Conservation (phyloP, 1,140 invertebrate species). For the Drosophila erecta region DNA sequence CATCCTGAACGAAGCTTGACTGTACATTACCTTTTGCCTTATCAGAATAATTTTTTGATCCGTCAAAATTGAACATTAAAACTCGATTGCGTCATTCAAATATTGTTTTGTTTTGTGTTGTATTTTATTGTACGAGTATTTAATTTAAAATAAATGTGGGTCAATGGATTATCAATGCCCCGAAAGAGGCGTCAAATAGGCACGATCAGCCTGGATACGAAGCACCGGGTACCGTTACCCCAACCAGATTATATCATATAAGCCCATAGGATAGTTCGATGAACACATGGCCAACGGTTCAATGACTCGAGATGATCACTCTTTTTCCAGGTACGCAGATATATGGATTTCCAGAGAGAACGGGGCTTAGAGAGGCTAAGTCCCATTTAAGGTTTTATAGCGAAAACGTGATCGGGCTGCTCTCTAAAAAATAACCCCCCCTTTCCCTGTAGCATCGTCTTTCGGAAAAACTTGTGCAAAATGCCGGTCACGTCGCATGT, state of each 20-base stretch:
- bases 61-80: constrained; percentile 25
- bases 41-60: constrained; percentile 23
- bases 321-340: constrained; percentile 28
- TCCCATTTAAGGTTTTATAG: constrained; percentile 49
- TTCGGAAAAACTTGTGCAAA: constrained; percentile 27
- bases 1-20: neutral
- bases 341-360: neutral
- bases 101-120: constrained; percentile 27
- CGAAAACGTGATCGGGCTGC: constrained; percentile 56
- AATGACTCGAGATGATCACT: constrained; percentile 45
- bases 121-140: constrained; percentile 12
- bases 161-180: constrained; percentile 52
- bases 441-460: constrained; percentile 1
- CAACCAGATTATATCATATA: neutral
- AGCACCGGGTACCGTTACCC: constrained; percentile 5
- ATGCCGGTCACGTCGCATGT: constrained; percentile 40
- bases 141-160: constrained; percentile 41
- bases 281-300: constrained; percentile 36
- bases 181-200: constrained; percentile 8
- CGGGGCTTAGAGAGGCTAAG: neutral
- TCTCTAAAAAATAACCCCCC: neutral
- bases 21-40: constrained; percentile 15
- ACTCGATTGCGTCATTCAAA: constrained; percentile 44
- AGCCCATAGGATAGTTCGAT: constrained; percentile 26
- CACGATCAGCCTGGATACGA: neutral